Evolutionary conservation across 2,113 vertebrate species (phyloP).

Genomic region (Calcarius ornatus): DNA sequence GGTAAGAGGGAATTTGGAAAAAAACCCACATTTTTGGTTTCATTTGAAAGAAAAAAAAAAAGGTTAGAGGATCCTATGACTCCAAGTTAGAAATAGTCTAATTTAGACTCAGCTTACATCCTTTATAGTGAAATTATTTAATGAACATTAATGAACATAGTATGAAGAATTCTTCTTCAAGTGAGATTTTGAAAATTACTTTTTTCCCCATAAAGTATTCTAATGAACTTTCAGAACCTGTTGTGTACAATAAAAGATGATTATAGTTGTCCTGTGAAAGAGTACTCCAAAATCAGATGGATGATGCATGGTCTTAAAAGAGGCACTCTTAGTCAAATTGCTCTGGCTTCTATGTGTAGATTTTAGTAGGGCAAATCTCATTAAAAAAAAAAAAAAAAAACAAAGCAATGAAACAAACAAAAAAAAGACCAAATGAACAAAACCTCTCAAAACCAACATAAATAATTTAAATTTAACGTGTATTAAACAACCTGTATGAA

Average conservation of each 20-base stretch:
- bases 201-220: not conserved
- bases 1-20: not conserved
- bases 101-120: not conserved
- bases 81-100: not conserved
- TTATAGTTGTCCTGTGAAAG: not conserved
- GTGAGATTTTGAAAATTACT: not conserved
- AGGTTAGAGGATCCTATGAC: not conserved
- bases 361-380: not conserved
- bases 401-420: no score
- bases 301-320: not conserved
- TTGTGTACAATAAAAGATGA: not conserved
- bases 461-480: not conserved
- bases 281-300: not conserved
- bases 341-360: not conserved
- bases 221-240: not conserved
- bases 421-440: not conserved
- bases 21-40: not conserved
- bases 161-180: not conserved
- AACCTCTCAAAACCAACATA: fast-evolving
- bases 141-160: not conserved
- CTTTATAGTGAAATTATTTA: not conserved
- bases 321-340: not conserved
- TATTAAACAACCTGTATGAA: not conserved
- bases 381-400: not conserved
- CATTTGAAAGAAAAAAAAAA: not conserved